phyloP scores from a whole-genome alignment of 2,113 vertebrate genomes.

The Solea solea region DNA sequence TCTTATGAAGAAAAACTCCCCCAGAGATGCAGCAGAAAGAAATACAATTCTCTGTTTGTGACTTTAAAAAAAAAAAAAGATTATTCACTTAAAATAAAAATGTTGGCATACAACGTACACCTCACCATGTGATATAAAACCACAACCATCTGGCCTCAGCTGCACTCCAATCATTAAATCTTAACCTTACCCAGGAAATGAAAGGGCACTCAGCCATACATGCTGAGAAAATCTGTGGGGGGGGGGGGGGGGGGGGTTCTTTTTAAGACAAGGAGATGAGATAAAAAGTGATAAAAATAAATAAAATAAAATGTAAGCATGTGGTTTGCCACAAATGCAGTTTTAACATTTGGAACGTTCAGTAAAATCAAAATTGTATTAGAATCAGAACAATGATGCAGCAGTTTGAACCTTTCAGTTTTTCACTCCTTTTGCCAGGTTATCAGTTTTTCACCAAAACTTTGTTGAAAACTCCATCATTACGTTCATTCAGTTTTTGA shows the following conservation, averaged over 20 bases:
- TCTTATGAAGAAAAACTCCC: background rate
- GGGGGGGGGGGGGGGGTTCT: too few relatives aligned
- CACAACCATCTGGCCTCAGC: conserved; percentile 13
- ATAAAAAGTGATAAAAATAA: background rate
- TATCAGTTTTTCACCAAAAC: conserved; percentile 1
- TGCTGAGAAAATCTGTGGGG: background rate
- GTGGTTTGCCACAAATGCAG: background rate
- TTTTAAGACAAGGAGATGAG: background rate
- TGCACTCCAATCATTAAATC: background rate
- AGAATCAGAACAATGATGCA: conserved; percentile 16
- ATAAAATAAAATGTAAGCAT: background rate
- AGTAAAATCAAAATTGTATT: background rate
- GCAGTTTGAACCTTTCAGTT: conserved; percentile 19
- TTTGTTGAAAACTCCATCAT: background rate
- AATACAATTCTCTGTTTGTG: background rate
- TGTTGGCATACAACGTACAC: background rate
- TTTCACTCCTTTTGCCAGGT: conserved; percentile 15
- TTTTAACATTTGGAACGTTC: background rate
- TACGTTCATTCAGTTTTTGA: background rate
- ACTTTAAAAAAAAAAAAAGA: too few relatives aligned
- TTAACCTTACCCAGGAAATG: background rate
- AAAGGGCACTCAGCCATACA: background rate
- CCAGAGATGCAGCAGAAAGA: too few relatives aligned
- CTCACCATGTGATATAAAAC: conserved; percentile 7
- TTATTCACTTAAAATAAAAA: conserved; percentile 6